phyloP scores from a whole-genome alignment of 2,113 vertebrate genomes.

The Odontophorus gujanensis region DNA sequence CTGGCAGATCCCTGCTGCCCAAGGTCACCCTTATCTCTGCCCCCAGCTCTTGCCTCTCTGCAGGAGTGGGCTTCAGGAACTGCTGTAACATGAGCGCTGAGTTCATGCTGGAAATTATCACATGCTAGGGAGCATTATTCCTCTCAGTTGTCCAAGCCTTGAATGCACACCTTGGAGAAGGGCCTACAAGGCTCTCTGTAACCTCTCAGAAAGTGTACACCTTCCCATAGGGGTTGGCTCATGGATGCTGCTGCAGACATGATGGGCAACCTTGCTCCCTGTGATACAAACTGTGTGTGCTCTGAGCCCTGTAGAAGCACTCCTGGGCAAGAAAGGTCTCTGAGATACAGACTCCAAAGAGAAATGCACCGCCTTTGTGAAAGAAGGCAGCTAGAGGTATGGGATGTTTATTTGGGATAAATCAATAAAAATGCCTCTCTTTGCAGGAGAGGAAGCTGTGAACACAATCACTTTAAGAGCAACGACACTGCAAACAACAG shows the following conservation, averaged over 20 bases:
- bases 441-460: neutral
- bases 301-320: neutral
- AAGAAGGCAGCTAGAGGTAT: neutral
- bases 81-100: neutral
- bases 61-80: neutral
- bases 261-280: neutral
- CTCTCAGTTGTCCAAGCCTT: neutral
- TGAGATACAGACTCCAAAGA: neutral
- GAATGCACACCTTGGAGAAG: neutral
- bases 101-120: neutral
- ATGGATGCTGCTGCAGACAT: neutral
- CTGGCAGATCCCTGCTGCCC: neutral
- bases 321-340: neutral
- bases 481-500: accelerated
- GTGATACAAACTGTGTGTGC: neutral
- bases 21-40: neutral
- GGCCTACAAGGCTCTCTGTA: neutral
- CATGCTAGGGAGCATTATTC: neutral
- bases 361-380: neutral
- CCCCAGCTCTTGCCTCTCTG: neutral
- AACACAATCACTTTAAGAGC: accelerated
- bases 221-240: neutral
- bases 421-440: neutral
- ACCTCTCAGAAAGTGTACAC: accelerated
- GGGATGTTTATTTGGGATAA: neutral